phyloP scores from a whole-genome alignment of 2,113 vertebrate species.

The Odontesthes bonariensis region DNA sequence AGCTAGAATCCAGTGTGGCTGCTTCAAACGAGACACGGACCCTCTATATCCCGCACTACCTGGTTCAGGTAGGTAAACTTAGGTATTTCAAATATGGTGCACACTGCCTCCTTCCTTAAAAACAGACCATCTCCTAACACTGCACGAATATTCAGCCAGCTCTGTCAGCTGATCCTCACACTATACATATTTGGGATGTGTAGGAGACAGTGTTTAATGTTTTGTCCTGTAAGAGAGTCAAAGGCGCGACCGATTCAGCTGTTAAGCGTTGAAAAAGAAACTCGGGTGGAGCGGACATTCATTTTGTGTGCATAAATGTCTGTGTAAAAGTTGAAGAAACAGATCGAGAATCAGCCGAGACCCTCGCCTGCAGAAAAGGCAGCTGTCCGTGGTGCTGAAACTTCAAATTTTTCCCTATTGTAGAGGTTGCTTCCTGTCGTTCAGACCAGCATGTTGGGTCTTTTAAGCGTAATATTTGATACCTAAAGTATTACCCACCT shows the following conservation, averaged over 20 bases:
- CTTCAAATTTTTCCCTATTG: background rate
- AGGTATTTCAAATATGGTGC: background rate
- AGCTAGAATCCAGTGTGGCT: slow-evolving; percentile 73
- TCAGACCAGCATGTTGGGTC: background rate
- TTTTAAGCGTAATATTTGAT: background rate
- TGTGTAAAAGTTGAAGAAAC: slow-evolving; percentile 50
- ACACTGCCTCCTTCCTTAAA: background rate
- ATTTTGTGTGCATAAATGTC: background rate
- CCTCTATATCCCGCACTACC: slow-evolving; percentile 61
- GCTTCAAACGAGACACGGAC: slow-evolving; percentile 68
- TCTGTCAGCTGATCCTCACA: slow-evolving; percentile 1
- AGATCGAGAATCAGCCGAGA: background rate
- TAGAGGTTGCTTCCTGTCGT: background rate
- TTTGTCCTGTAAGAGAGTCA: slow-evolving; percentile 26
- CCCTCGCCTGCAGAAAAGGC: background rate
- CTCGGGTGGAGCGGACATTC: background rate
- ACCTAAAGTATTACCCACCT: background rate
- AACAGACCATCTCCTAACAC: background rate
- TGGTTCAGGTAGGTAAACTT: slow-evolving; percentile 82
- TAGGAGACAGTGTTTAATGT: slow-evolving; percentile 5
- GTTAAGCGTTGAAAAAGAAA: background rate
- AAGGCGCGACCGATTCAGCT: background rate
- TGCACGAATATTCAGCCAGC: slow-evolving; percentile 3
- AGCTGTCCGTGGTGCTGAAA: slow-evolving; percentile 80
- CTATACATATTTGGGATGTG: slow-evolving; percentile 28